Percentiles rank a stretch among this genome's conserved stretches.
phyloP scores from a whole-genome alignment of 1,140 invertebrate species.

The Neoseiulus cucumeris region DNA sequence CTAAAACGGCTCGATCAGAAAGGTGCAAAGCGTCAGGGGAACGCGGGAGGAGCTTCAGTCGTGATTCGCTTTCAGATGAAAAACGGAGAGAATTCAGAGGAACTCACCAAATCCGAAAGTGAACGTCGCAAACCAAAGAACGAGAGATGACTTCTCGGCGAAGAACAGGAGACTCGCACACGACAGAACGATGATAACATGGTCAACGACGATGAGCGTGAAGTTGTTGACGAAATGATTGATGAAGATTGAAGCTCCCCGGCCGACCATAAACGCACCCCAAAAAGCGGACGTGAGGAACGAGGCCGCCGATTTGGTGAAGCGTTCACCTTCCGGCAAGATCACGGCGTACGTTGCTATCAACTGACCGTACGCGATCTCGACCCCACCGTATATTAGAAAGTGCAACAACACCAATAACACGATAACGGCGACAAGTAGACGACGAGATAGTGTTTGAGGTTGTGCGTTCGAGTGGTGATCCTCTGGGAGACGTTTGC shows the following conservation, averaged over 20 bases:
- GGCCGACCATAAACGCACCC: conserved; percentile 25
- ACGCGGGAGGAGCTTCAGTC: not conserved
- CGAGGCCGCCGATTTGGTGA: conserved; percentile 10
- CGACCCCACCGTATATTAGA: conserved; percentile 25
- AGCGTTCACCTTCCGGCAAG: conserved; percentile 18
- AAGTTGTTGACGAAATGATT: not conserved
- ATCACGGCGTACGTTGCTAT: conserved; percentile 24
- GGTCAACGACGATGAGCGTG: not conserved
- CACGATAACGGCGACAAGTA: conserved; percentile 21
- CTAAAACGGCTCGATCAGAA: too few species aligned
- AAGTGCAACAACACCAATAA: conserved; percentile 25
- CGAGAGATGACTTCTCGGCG: not conserved
- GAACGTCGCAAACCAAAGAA: not conserved
- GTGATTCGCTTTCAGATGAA: not conserved
- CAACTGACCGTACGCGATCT: conserved; percentile 26
- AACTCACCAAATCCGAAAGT: not conserved
- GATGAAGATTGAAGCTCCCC: conserved; percentile 24
- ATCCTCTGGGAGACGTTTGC: not conserved
- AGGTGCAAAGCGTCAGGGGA: too few species aligned
- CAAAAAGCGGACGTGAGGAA: conserved; percentile 26
- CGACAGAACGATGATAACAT: not conserved
- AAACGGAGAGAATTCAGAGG: not conserved
- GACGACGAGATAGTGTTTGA: conserved; percentile 20
- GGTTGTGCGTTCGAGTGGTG: not conserved
- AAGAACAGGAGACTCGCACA: not conserved